Evolutionary conservation across 2,888 invertebrate genomes (phyloP).

Genomic region (Bellardia pandia): DNA sequence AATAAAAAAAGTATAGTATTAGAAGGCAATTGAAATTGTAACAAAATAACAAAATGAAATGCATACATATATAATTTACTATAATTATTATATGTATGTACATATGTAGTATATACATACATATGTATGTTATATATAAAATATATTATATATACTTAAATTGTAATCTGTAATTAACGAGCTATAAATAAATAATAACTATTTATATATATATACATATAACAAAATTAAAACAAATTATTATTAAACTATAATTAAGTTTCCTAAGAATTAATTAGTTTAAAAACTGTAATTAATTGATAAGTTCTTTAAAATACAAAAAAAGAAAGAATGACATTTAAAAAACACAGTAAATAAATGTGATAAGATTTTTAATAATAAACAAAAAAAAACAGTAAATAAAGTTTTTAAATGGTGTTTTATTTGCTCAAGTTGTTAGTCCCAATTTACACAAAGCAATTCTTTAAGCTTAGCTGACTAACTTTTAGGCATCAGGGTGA

Average conservation of each 20-base stretch:
- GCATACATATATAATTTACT: conserved; percentile 7
- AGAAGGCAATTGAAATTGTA: conserved; percentile 40
- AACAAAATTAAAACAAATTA: conserved; percentile 20
- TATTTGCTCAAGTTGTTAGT: background rate
- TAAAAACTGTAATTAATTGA: conserved; percentile 68
- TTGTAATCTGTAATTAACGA: conserved; percentile 72
- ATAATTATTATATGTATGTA: conserved; percentile 7
- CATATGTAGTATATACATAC: background rate
- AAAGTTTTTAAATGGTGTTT: conserved; percentile 9
- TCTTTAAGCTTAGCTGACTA: too few species aligned
- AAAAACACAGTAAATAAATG: conserved; percentile 72
- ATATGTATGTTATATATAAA: background rate
- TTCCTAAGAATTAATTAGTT: conserved; percentile 60
- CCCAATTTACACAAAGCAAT: too few species aligned
- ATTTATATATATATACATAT: conserved; percentile 44
- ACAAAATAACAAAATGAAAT: conserved; percentile 9
- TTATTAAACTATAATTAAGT: conserved; percentile 69
- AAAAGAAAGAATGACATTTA: conserved; percentile 31
- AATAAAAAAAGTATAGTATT: conserved; percentile 62
- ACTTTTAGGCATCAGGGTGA: too few species aligned
- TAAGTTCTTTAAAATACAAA: conserved; percentile 56
- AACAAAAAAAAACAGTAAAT: conserved; percentile 52
- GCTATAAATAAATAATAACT: conserved; percentile 61
- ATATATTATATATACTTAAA: conserved; percentile 37
- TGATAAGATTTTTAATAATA: conserved; percentile 74